Base-by-base conservation (phyloP, 2,113 vertebrate genomes). In the Mobula hypostoma region DNA sequence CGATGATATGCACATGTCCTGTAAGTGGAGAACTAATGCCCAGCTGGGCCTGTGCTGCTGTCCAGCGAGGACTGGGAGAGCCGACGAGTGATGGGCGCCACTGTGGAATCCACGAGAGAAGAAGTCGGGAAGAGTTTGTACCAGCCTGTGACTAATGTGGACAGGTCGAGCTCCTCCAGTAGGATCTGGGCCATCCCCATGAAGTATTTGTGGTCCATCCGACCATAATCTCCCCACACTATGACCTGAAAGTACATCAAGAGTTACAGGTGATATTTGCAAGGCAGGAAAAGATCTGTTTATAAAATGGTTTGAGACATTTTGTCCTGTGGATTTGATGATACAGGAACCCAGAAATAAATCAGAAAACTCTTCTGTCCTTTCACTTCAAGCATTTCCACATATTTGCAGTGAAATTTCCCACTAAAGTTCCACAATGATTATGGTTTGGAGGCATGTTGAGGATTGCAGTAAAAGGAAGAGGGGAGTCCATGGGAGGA, bases 161-260 rank as follows among this genome's bases (percentile, higher is more conserved):
- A 98, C 95, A 99, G 97, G 95, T 99, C 99, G 95, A 99, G 97
- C 97, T 99, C 99, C 58, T 99, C 99, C 96, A 99, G 96, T 91
- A 99, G 97, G 95, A 99, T 99, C 97, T 99, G 99, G 70, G 98
- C 99, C 98, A 99, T 99, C 94, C 99, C 99, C 99, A 99, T 99
- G 98, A 99, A 99, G 97, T 98, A 98, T 97, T 99, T 99, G 97
- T 98, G 98, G 97, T 99, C 99, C 99, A 99, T 99, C 95, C 99
- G 98, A 68, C 99, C 99, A 0, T 99, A 99, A 95, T 99, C 99
- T 7, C 99, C 99, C 99, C 99, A 99, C 90, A 99, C 98, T 3
- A 99, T 99, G 95, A 99, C 98, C 99, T 99, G 94, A 0, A 94
- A 74, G 21, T 29, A 93, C 21, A 76, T 14, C 70, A 56, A 72